Evolutionary conservation across 2,888 invertebrate species (phyloP).

Genomic region (Mylabris sibirica): DNA sequence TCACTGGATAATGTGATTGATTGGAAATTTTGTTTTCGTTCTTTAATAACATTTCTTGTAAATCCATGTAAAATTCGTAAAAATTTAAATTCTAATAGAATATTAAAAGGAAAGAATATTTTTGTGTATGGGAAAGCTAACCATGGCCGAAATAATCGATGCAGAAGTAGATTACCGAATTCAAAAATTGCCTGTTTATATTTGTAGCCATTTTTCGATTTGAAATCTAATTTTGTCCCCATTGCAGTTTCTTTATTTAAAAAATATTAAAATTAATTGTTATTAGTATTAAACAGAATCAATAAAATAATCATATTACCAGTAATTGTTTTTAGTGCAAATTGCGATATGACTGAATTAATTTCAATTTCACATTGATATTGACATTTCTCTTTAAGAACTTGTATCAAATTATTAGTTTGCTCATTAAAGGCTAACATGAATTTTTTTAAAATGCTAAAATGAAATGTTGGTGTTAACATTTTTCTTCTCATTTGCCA

Average conservation of each 20-base stretch:
- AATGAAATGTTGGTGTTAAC: slow-evolving; percentile 48
- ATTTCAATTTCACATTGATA: slow-evolving; percentile 12
- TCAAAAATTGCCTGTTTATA: slow-evolving; percentile 22
- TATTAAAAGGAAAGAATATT: slow-evolving; percentile 23
- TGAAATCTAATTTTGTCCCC: slow-evolving; percentile 37
- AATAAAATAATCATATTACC: slow-evolving; percentile 4
- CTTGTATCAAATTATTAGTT: slow-evolving; percentile 37
- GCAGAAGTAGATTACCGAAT: slow-evolving; percentile 16
- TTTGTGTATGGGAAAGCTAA: background rate
- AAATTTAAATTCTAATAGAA: background rate
- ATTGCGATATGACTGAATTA: slow-evolving; percentile 15
- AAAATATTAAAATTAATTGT: background rate
- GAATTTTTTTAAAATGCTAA: slow-evolving; percentile 45
- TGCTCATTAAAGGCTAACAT: slow-evolving; percentile 42
- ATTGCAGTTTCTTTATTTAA: slow-evolving; percentile 32
- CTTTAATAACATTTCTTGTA: slow-evolving; percentile 30
- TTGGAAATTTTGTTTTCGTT: slow-evolving; percentile 38
- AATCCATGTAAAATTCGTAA: slow-evolving; percentile 29
- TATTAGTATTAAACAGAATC: background rate
- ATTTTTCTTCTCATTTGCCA: slow-evolving; percentile 47
- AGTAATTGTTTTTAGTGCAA: slow-evolving; percentile 23
- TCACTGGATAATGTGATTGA: slow-evolving; percentile 17
- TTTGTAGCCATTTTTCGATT: slow-evolving; percentile 12
- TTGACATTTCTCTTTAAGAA: slow-evolving; percentile 8
- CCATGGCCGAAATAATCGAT: slow-evolving; percentile 19